phyloP scores from a whole-genome alignment of 2,113 vertebrate genomes.

The Laticauda laticaudata region DNA sequence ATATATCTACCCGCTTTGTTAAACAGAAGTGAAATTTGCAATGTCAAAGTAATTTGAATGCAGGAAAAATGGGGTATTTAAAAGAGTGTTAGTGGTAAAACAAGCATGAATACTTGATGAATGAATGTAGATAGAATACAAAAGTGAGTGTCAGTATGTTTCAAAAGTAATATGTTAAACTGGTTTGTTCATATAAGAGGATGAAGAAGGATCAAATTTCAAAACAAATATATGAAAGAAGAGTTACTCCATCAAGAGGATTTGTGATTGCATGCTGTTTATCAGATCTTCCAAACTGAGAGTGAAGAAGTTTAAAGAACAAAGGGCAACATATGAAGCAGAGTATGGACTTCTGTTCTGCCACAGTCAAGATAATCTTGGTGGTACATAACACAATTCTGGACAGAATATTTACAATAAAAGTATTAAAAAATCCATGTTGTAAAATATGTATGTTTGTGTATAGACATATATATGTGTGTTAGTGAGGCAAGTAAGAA shows the following conservation, averaged over 20 bases:
- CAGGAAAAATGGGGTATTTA: background rate
- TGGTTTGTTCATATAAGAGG: background rate
- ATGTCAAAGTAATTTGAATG: background rate
- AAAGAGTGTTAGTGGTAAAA: background rate
- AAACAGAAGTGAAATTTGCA: background rate
- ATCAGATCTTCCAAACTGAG: background rate
- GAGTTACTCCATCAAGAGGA: background rate
- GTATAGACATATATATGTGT: background rate
- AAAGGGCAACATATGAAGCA: background rate
- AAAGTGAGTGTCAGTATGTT: background rate
- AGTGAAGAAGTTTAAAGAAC: background rate
- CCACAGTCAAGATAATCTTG: background rate
- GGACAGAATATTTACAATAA: background rate
- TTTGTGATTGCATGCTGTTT: background rate
- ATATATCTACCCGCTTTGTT: background rate
- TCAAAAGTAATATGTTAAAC: background rate
- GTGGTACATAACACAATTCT: background rate
- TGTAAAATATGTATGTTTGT: background rate
- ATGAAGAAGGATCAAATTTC: background rate
- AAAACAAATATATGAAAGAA: background rate
- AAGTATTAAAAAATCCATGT: background rate
- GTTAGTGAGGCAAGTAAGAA: background rate
- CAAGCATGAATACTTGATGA: background rate
- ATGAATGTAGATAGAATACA: background rate
- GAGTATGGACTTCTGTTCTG: background rate